Evolutionary conservation across 2,797 vertebrate genomes (phyloP), one percentile per base, ranked within the genome.

Genomic region (Gorsachius magnificus): DNA sequence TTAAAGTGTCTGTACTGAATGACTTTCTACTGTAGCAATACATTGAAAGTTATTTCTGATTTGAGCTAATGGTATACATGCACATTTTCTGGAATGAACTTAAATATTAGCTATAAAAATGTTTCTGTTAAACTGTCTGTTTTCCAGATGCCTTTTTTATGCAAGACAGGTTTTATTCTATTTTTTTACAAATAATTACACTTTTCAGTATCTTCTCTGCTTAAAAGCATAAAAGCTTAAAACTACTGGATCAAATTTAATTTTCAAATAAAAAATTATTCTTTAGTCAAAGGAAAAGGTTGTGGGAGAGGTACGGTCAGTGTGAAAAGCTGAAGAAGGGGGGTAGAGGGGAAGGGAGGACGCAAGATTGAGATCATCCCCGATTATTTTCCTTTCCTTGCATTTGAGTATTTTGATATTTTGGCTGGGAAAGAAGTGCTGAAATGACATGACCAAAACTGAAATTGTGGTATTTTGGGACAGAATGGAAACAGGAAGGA

Each of bases 391-490:
- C 50, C 18, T 80, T 91, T 60, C 36, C 46, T 85, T 71, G 10
- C 5, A 36, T 60, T 93, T 87, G n/a, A 87, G 24, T 58, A 46
- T 35, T 92, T 90, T 60, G 56, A 80, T 45, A 91, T 85, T 92
- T 95, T 94, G 56, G 18, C 89, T 83, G 29, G 43, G 48, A 90
- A 92, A 80, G 31, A 95, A 66, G 78, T 85, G 90, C 41, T 92
- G 68, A 95, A 93, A 92, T 81, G 31, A 57, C 1, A 0, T 71
- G 78, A 85, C 84, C 89, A 83, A 91, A 89, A 91, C 61, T 48
- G 43, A 93, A 93, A 74, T 78, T 92, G 72, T 91, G 89, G 89
- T 91, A 83, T 89, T 93, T 96, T 91, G 91, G 57, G 57, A 83
- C n/a, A 28, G 53, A 78, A n/a, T 65, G 46, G 68, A 93, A 96